phyloP scores from a whole-genome alignment of 2,888 invertebrate species.

The Pegoplata infirma region DNA sequence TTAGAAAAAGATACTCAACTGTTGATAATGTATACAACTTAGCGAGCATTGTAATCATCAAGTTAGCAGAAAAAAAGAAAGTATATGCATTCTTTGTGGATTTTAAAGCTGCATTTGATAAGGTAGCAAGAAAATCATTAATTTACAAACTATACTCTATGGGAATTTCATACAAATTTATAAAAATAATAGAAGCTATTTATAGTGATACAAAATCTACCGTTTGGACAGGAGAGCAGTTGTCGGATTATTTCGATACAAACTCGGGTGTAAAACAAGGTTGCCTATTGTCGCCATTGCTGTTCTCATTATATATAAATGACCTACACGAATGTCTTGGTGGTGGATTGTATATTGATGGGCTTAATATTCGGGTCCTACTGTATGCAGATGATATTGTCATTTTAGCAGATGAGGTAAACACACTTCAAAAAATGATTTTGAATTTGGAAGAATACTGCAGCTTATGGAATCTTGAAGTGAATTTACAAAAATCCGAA shows the following conservation, averaged over 20 bases:
- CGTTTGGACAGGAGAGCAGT: background rate
- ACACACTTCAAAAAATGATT: background rate
- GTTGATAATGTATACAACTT: background rate
- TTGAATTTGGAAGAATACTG: background rate
- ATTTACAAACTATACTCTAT: slow-evolving; percentile 10
- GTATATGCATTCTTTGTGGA: background rate
- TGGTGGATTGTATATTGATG: background rate
- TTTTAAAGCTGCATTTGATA: no score
- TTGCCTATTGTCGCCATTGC: background rate
- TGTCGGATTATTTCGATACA: slow-evolving; percentile 1
- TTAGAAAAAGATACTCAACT: background rate
- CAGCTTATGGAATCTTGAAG: no score
- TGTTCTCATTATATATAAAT: no score
- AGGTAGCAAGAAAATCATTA: no score
- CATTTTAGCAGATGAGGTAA: background rate
- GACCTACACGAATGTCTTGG: background rate
- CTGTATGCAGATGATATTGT: slow-evolving; percentile 19
- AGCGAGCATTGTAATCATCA: background rate
- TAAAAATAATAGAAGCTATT: background rate
- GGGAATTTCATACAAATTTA: slow-evolving; percentile 16
- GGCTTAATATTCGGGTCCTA: background rate
- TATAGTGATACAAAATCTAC: slow-evolving; percentile 4
- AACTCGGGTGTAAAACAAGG: background rate
- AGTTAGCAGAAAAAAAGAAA: background rate
- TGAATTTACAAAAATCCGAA: no score